Conservation (phyloP, 2,797 vertebrate species). For the Gila robusta region DNA sequence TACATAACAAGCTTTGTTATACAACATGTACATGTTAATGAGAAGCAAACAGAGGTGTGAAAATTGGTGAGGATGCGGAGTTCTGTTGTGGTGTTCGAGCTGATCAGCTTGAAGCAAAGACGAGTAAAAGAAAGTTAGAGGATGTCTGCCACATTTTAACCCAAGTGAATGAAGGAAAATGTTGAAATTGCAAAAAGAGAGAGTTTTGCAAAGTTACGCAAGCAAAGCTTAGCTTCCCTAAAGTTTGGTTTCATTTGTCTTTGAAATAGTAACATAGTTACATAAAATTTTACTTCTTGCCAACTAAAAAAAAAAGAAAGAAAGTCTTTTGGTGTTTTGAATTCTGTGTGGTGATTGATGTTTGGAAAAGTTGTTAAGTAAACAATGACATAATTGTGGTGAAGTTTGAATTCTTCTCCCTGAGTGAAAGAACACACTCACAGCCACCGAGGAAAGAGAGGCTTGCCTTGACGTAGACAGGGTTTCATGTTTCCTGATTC, state of each 20-base stretch:
- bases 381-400: slow-evolving; percentile 41
- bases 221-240: slow-evolving; percentile 5
- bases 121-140: not conserved
- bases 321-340: not conserved
- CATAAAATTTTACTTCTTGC: too few relatives aligned
- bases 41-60: slow-evolving; percentile 23
- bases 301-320: not conserved
- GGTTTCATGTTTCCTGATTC: slow-evolving; percentile 22
- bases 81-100: not conserved
- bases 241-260: slow-evolving; percentile 36
- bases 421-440: slow-evolving; percentile 1
- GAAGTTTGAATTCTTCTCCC: slow-evolving; percentile 6
- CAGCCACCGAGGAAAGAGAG: slow-evolving; percentile 18
- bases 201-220: not conserved
- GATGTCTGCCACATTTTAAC: not conserved
- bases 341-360: slow-evolving; percentile 9
- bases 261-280: not conserved
- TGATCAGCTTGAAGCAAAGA: not conserved
- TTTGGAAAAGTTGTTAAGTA: slow-evolving; percentile 5
- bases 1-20: not conserved
- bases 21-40: slow-evolving; percentile 13
- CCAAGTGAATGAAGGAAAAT: not conserved
- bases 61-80: not conserved
- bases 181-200: slow-evolving; percentile 7
- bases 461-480: not conserved